Conservation (phyloP, 2,888 invertebrate genomes). For the Metopia argyrocephala region DNA sequence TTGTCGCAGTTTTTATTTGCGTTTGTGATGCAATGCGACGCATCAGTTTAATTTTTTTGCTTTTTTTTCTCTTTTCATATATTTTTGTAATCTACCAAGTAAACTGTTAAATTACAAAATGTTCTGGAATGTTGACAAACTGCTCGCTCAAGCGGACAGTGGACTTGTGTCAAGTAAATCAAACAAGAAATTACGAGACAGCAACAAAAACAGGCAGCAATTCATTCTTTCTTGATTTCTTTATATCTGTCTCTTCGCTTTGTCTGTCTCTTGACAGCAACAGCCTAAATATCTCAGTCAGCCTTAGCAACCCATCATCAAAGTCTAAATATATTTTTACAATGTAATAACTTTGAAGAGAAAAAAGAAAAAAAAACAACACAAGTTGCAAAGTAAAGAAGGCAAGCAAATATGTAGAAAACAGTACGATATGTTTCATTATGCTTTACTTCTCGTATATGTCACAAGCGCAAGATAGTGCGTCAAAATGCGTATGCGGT, state of each 20-base stretch:
- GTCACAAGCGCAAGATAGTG: slow-evolving; percentile 52
- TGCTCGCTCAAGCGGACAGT: slow-evolving; percentile 51
- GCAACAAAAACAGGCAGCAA: background rate
- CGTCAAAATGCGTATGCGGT: slow-evolving; percentile 62
- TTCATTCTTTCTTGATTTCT: slow-evolving; percentile 7
- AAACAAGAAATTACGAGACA: slow-evolving; percentile 47
- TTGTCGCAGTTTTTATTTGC: slow-evolving; percentile 1
- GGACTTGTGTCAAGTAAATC: slow-evolving; percentile 50
- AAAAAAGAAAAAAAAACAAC: background rate
- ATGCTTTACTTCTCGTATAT: too few species aligned
- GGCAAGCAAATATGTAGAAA: slow-evolving; percentile 30
- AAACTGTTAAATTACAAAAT: slow-evolving; percentile 65
- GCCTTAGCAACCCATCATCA: slow-evolving; percentile 7
- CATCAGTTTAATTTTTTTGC: slow-evolving; percentile 63
- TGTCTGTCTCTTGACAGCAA: background rate
- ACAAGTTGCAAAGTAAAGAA: background rate
- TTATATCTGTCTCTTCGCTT: background rate
- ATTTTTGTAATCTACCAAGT: slow-evolving; percentile 59
- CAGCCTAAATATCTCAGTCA: background rate
- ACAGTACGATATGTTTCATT: too few species aligned
- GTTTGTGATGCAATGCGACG: slow-evolving; percentile 27
- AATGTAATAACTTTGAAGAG: slow-evolving; percentile 35
- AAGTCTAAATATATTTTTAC: slow-evolving; percentile 49
- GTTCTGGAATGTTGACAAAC: slow-evolving; percentile 65
- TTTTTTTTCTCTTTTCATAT: too few species aligned